Evolutionary conservation across 1,140 invertebrate genomes (phyloP), one percentile per base, ranked within the genome.

Genomic region (Drosophila parvula): DNA sequence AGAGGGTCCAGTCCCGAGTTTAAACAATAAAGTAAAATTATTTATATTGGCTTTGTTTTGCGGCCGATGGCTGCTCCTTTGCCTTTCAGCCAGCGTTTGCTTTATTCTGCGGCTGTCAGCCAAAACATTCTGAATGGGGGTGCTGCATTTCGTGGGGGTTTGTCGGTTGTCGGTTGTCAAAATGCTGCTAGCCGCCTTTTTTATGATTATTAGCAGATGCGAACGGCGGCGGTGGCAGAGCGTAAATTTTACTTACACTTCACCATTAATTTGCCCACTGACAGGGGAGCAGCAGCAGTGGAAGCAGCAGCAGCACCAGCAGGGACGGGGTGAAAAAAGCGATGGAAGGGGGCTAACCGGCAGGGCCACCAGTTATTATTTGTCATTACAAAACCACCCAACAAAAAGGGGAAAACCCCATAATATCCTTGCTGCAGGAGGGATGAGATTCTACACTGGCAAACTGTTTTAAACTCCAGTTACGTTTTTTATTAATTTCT

Each of bases 201-300:
- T 86, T 86, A 86, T 86, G 83, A 86, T 86, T 86, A 88, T 86
- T 88, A 83, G 83, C 84, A 77, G 64, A 64, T 64, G 69, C 58
- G 62, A 53, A 67, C 79, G 34, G 28, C 51, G 53, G 57, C 63
- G 64, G 74, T 69, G 74, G 74, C 64, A 55, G 65, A 62, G 70
- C 84, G 83, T 86, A 86, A 86, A 86, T 86, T 88, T 86, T 88
- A 86, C 83, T 86, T 83, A 88, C 83, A 86, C 83, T 83, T 86
- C 73, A 88, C 68, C 82, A 88, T 88, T 82, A 64, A 82, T 86
- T 86, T 86, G 75, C 75, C 62, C 73, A 82, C 63, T 63, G 79
- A 73, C 81, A 84, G 65, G 53, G 41, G 60, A 61, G 36, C 41
- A 45, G 36, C 36, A 14, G 22, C 32, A 14, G 22, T 27, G 32